These are phyloP conservation scores for Carollia perspicillata DNA, from an alignment of 2,113 vertebrate species.

Conservation along the genomic window DNA sequence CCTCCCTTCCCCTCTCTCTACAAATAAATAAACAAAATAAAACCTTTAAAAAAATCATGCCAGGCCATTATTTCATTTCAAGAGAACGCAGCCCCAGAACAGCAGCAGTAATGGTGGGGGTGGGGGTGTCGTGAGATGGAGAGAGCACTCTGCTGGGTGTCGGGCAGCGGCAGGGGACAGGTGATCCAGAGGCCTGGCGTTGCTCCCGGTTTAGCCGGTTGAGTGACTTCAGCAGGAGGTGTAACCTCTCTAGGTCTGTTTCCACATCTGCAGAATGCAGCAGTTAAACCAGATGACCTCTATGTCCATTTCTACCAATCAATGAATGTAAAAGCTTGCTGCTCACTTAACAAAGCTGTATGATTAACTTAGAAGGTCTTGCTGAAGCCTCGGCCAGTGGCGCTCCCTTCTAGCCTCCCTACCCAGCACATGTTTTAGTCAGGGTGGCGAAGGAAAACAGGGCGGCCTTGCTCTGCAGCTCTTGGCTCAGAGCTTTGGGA, in stretches of 20 bases:
- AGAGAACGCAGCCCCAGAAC: not conserved
- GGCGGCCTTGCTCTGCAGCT: not conserved
- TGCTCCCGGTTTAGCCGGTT: slow-evolving; percentile 13
- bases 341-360: slow-evolving; percentile 20
- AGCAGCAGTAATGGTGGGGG: not conserved
- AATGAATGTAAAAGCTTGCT: not conserved
- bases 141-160: not conserved
- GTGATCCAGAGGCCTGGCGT: not conserved
- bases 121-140: not conserved
- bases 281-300: slow-evolving; percentile 28
- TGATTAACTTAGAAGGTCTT: not conserved
- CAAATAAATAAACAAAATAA: too few relatives aligned
- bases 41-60: not conserved
- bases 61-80: slow-evolving; percentile 27
- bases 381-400: not conserved
- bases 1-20: too few relatives aligned
- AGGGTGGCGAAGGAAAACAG: slow-evolving; percentile 13
- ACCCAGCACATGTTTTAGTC: not conserved
- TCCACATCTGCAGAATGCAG: slow-evolving; percentile 6
- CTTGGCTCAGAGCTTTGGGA: slow-evolving; percentile 43
- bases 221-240: slow-evolving; percentile 9
- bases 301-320: slow-evolving; percentile 10
- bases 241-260: not conserved
- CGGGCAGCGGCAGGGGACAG: not conserved
- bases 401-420: not conserved